Conservation (phyloP, 2,888 invertebrate species). For the Thyatira batis region DNA sequence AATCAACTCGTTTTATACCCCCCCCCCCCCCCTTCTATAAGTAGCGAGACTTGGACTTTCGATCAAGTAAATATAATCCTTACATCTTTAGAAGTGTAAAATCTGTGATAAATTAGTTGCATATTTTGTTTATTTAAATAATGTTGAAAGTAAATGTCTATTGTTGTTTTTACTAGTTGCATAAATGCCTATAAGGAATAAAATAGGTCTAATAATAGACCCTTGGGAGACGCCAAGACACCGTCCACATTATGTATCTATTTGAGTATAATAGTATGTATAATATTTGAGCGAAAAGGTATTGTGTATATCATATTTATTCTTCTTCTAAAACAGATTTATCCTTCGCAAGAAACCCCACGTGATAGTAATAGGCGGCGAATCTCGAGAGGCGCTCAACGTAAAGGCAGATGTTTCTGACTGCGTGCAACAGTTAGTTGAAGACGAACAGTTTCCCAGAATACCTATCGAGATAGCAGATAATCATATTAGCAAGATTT, state of each 20-base stretch:
- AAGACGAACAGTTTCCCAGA: slow-evolving; percentile 93
- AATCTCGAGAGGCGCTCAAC: slow-evolving; percentile 93
- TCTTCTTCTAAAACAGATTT: slow-evolving; percentile 82
- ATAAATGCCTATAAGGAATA: background rate
- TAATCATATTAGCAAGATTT: slow-evolving; percentile 96
- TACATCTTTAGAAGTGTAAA: too few relatives aligned
- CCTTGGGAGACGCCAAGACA: background rate
- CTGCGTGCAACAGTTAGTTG: slow-evolving; percentile 87
- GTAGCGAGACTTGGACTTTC: too few relatives aligned
- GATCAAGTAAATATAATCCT: too few relatives aligned
- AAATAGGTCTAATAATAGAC: background rate
- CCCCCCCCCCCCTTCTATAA: too few relatives aligned
- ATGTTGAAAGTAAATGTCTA: too few relatives aligned
- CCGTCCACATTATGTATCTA: background rate
- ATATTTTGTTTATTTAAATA: background rate
- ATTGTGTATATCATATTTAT: background rate
- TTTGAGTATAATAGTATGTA: background rate
- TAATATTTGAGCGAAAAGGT: too few relatives aligned
- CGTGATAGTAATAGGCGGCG: slow-evolving; percentile 94
- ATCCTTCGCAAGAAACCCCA: slow-evolving; percentile 96
- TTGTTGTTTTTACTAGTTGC: too few relatives aligned
- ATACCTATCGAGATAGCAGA: slow-evolving; percentile 96
- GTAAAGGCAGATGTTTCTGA: slow-evolving; percentile 90
- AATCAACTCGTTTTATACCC: too few relatives aligned
- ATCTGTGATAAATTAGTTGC: too few relatives aligned